Evolutionary conservation across 2,113 vertebrate genomes (phyloP).

Genomic region (Kryptolebias marmoratus): DNA sequence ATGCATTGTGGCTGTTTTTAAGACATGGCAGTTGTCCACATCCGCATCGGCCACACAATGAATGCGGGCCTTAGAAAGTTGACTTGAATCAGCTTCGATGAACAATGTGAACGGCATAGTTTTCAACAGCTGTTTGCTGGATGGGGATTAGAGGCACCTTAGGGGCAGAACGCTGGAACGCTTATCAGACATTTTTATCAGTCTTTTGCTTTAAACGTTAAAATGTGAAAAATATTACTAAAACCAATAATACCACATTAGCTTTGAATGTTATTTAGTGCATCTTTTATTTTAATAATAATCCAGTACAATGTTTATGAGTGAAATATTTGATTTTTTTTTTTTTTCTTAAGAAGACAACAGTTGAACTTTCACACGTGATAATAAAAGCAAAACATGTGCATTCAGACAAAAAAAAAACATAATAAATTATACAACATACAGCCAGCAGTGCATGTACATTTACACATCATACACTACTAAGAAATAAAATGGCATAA

Average conservation of each 20-base stretch:
- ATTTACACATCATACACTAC: constrained; percentile 43
- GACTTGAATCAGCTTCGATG: constrained; percentile 79
- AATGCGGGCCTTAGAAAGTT: constrained; percentile 81
- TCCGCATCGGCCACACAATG: constrained; percentile 72
- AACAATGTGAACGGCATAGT: constrained; percentile 78
- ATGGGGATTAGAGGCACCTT: constrained; percentile 78
- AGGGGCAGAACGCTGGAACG: constrained; percentile 47
- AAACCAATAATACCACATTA: not conserved
- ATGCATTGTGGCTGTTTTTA: constrained; percentile 84
- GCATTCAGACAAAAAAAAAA: constrained; percentile 51
- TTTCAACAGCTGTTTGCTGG: constrained; percentile 75
- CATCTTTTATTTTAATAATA: constrained; percentile 70
- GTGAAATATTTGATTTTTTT: constrained; percentile 61
- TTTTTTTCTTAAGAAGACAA: constrained; percentile 48
- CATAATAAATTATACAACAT: constrained; percentile 48
- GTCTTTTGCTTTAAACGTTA: constrained; percentile 1
- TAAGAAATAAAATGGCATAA: constrained; percentile 28
- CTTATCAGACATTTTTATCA: constrained; percentile 36
- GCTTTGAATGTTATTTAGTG: constrained; percentile 59
- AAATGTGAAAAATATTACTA: not conserved
- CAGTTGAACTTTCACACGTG: constrained; percentile 42
- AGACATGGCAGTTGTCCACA: constrained; percentile 78
- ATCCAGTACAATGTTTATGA: constrained; percentile 56
- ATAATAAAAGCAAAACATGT: constrained; percentile 45
- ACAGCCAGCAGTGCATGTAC: constrained; percentile 48